A percentile compares a stretch with the other conserved stretches of the same genome.
These are phyloP conservation scores for Labroides dimidiatus DNA, from an alignment of 2,797 vertebrate species.

Conservation along the genomic window DNA sequence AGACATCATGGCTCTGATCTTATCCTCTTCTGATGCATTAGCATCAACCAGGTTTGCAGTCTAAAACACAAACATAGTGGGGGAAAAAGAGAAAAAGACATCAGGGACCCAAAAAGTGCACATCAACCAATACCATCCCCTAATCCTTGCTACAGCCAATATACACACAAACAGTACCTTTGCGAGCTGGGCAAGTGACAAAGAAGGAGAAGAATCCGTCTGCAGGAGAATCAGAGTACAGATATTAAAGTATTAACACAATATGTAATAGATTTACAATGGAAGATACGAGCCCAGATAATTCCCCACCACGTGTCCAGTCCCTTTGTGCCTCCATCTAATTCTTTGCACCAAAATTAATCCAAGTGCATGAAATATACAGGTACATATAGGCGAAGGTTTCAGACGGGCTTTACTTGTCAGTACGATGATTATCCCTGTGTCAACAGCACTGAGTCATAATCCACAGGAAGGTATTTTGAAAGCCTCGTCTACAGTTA, in stretches of 20 bases:
- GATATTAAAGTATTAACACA: slow-evolving; percentile 69
- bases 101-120: not conserved
- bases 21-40: slow-evolving; percentile 99
- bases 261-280: slow-evolving; percentile 43
- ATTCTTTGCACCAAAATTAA: slow-evolving; percentile 27
- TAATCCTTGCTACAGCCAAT: slow-evolving; percentile 2
- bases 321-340: slow-evolving; percentile 22
- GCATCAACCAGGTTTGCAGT: slow-evolving; percentile 99
- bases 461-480: not conserved
- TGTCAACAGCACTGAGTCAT: not conserved
- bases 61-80: slow-evolving; percentile 80
- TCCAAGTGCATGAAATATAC: slow-evolving; percentile 10
- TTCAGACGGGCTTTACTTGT: slow-evolving; percentile 1
- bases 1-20: slow-evolving; percentile 99
- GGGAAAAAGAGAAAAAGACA: not conserved
- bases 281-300: slow-evolving; percentile 61
- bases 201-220: slow-evolving; percentile 82
- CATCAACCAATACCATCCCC: not conserved
- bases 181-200: slow-evolving; percentile 81
- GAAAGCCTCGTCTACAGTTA: not conserved
- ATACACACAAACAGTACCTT: slow-evolving; percentile 70
- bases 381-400: not conserved
- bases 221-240: slow-evolving; percentile 82
- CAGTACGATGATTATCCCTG: not conserved
- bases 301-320: slow-evolving; percentile 59